Base-by-base conservation (phyloP, 2,113 vertebrate species). In the Centrocercus urophasianus region DNA sequence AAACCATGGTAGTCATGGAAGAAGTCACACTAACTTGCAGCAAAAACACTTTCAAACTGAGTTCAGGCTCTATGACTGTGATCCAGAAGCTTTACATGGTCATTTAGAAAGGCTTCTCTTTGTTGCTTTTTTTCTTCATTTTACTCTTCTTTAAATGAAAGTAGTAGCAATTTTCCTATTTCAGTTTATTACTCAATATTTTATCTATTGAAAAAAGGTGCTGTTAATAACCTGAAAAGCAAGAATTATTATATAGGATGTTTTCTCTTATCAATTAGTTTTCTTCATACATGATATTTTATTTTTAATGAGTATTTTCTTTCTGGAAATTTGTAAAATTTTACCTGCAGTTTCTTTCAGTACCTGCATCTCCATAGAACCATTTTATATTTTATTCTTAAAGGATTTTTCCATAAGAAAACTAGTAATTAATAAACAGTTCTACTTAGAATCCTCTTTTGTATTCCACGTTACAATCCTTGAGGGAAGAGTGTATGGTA, bases 331-430 rank as follows among this genome's bases (percentile, higher is more conserved):
- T 42, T 11, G 1, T 4, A 6, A 52, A 15, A 52, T 64, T 70
- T 45, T 22, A 64, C 59, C 78, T 87, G 8, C 13, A 32, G 27
- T 84, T 83, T 10, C 42, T 85, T 80, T 75, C 11, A 8, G 13
- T 65, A 90, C 48, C 54, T 21, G 9, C 47, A 86, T 45, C 74
- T 47, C 84, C 36, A 79, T 34, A 64, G 67, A 72, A 38, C 8
- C 83, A 81, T n/a, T 79, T 91, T 72, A 57, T 6, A 42, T 79
- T 85, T 83, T 64, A 73, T 93, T 76, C 48, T 84, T 86, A 92
- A 86, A n/a, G 40, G 24, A 61, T 78, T 82, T 95, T 93, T 73
- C 57, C 60, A 65, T 83, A 18, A 88, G 92, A 81, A 93, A 89
- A 30, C 57, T 30, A 71, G 91, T 76, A 93, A 95, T 96, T 89